Evolutionary conservation across 2,113 vertebrate genomes (phyloP).

Genomic region (Sarotherodon lohbergeri): DNA sequence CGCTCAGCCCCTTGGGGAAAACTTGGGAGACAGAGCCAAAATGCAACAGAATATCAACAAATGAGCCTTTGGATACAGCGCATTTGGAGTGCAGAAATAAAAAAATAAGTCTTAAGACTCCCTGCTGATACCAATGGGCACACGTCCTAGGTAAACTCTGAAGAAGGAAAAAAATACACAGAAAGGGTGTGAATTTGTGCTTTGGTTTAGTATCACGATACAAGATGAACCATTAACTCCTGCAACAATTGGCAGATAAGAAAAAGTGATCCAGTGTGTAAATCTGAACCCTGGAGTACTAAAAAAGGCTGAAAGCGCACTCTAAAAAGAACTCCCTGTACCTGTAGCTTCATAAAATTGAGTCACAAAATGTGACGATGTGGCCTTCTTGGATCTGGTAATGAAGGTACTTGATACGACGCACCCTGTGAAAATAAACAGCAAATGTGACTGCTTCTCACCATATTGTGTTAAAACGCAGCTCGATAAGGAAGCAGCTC

Average conservation of each 20-base stretch:
- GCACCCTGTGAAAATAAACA: background rate
- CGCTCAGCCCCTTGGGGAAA: slow-evolving; percentile 33
- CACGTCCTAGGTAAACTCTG: background rate
- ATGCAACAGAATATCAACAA: slow-evolving; percentile 48
- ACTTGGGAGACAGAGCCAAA: slow-evolving; percentile 30
- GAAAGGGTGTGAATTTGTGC: background rate
- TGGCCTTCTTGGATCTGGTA: background rate
- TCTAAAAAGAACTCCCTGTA: background rate
- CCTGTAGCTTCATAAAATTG: background rate
- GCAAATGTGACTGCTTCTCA: background rate
- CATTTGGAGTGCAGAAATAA: slow-evolving; percentile 4
- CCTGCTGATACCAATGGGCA: background rate
- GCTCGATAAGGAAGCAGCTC: background rate
- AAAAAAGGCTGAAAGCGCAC: background rate
- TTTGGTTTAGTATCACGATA: background rate
- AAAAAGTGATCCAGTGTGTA: background rate
- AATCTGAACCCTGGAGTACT: background rate
- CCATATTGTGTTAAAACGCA: background rate
- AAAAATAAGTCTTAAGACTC: background rate
- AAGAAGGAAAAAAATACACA: background rate
- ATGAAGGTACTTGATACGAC: background rate
- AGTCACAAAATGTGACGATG: background rate
- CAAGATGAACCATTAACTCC: background rate
- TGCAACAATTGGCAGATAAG: background rate
- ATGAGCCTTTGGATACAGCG: slow-evolving; percentile 17